Conservation (phyloP, 2,888 invertebrate species). For the Phyto melanocephala region DNA sequence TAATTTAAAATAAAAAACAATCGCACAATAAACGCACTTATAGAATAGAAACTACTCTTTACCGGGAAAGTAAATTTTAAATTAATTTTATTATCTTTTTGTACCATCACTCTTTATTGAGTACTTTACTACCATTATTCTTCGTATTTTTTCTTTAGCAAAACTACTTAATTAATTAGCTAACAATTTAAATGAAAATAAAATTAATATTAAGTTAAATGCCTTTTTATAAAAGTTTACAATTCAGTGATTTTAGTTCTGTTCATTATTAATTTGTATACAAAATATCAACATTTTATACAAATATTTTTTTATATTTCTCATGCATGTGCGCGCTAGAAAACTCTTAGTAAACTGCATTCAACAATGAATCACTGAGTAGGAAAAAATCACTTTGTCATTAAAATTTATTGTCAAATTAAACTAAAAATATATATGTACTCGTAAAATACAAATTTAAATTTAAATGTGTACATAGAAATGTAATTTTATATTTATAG, state of each 20-base stretch:
- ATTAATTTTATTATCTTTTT: not conserved
- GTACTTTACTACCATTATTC: not conserved
- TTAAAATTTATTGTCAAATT: slow-evolving; percentile 1
- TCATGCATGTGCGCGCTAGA: not conserved
- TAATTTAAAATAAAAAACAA: not conserved
- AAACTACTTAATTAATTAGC: too few species aligned
- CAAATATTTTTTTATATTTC: not conserved
- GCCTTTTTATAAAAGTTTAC: too few species aligned
- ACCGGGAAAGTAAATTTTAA: not conserved
- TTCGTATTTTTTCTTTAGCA: too few species aligned
- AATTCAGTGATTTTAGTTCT: too few species aligned
- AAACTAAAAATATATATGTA: not conserved
- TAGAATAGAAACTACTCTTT: not conserved
- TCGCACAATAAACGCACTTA: not conserved
- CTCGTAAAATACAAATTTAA: not conserved
- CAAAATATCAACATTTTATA: not conserved
- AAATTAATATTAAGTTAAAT: too few species aligned
- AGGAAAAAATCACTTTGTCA: not conserved
- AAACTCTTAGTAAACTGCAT: not conserved
- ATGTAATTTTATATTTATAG: too few species aligned
- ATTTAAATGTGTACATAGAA: too few species aligned
- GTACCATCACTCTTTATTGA: not conserved
- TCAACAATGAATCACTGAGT: slow-evolving; percentile 10
- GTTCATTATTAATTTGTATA: not conserved
- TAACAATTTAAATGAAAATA: too few species aligned